phyloP scores from a whole-genome alignment of 2,113 vertebrate species.

The Oryzias celebensis region DNA sequence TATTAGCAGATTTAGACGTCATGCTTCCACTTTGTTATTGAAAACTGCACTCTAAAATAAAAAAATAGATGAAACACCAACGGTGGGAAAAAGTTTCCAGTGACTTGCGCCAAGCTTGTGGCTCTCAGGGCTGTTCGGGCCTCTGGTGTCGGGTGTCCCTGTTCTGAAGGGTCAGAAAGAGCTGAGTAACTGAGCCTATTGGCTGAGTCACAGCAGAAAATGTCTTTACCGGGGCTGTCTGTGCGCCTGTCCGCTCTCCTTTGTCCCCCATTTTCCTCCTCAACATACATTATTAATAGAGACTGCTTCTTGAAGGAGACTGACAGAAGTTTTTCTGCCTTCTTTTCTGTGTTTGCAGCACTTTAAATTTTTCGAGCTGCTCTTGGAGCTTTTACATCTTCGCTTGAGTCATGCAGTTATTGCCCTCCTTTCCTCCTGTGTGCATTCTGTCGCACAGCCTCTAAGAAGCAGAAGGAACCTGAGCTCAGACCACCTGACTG shows the following conservation, averaged over 20 bases:
- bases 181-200: constrained; percentile 17
- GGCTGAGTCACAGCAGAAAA: constrained; percentile 24
- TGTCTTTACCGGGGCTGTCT: constrained; percentile 22
- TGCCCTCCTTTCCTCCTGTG: not conserved
- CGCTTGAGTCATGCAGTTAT: too few species aligned
- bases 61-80: too few species aligned
- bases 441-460: not conserved
- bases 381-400: too few species aligned
- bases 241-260: constrained; percentile 7
- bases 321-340: not conserved
- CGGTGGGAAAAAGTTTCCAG: too few species aligned
- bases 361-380: not conserved
- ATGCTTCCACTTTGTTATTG: too few species aligned
- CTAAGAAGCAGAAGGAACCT: constrained; percentile 21
- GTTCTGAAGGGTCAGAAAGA: not conserved
- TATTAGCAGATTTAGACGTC: too few species aligned
- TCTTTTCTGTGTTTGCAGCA: not conserved
- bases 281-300: constrained; percentile 51
- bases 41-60: too few species aligned
- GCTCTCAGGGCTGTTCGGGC: not conserved
- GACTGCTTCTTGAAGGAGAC: constrained; percentile 17
- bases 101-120: not conserved
- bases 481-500: constrained; percentile 24
- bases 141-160: constrained; percentile 10
- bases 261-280: constrained; percentile 38